Evolutionary conservation across 2,888 invertebrate species (phyloP), one percentile per base, ranked within the genome.

Genomic region (Incurvaria masculella): DNA sequence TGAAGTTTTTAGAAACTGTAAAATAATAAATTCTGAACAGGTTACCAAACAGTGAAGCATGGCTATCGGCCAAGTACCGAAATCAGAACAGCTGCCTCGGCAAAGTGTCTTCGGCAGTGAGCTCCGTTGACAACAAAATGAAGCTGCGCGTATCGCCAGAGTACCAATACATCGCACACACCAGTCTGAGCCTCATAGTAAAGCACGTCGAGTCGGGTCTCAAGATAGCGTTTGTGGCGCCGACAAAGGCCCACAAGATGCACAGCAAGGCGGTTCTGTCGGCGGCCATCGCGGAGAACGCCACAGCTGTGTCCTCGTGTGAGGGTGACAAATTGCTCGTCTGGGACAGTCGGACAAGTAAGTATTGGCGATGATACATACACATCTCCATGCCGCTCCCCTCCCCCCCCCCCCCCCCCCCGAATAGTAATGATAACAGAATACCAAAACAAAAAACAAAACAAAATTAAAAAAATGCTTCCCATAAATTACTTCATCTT

Each of bases 341-440:
- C 14, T 88, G 87, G 87, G 84, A 86, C 56, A 81, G 81, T 43
- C 72, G 79, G 55, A 81, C 79, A 61, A 84, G 86, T 66, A 69
- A 63, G 63, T 57, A 46, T 21, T n/a, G n/a, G n/a, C n/a, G n/a
- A n/a, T n/a, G n/a, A n/a, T n/a, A n/a, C n/a, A n/a, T n/a, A n/a
- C n/a, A n/a, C n/a, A n/a, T n/a, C n/a, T n/a, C n/a, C n/a, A n/a
- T n/a, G n/a, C n/a, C n/a, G n/a, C n/a, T n/a, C n/a, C n/a, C n/a
- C n/a, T n/a, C n/a, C n/a, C n/a, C n/a, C n/a, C n/a, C n/a, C n/a
- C n/a, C n/a, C n/a, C n/a, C n/a, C n/a, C n/a, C n/a, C n/a, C n/a
- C n/a, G n/a, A n/a, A n/a, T n/a, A n/a, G n/a, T n/a, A n/a, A n/a
- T n/a, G n/a, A n/a, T n/a, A n/a, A n/a, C n/a, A n/a, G n/a, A n/a